A percentile compares a stretch with the other conserved stretches of the same genome.
Conservation (phyloP, 2,113 vertebrate genomes). For the Motacilla alba region DNA sequence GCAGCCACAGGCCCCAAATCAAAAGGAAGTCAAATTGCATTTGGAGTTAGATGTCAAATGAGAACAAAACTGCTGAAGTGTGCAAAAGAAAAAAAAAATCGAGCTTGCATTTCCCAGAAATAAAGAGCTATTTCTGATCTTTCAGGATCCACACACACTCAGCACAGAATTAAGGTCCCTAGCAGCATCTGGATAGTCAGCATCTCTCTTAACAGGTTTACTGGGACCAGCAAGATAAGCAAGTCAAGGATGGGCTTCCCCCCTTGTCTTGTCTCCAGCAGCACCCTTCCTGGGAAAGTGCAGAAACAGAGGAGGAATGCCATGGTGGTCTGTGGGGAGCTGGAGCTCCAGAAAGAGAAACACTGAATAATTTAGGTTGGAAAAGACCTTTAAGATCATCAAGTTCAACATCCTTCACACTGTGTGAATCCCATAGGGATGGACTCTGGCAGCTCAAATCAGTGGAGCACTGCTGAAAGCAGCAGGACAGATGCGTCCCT, state of each 20-base stretch:
- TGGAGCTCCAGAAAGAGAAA: background rate
- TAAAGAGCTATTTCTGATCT: background rate
- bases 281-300: background rate
- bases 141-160: accelerated
- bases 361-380: background rate
- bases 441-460: background rate
- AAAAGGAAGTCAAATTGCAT: background rate
- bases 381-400: background rate
- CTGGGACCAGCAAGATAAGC: background rate
- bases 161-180: background rate
- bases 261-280: background rate
- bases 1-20: background rate
- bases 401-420: background rate
- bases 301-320: background rate
- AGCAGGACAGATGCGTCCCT: background rate
- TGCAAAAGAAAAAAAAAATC: background rate
- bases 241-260: background rate
- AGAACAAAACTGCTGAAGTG: background rate
- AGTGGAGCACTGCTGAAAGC: background rate
- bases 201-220: background rate
- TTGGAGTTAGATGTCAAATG: background rate
- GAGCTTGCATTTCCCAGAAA: background rate
- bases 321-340: background rate
- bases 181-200: background rate
- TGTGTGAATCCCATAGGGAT: background rate